Percentiles rank a stretch among this genome's conserved stretches.
These are phyloP conservation scores for Vespertilio murinus DNA, from an alignment of 2,797 vertebrate genomes.

Conservation along the genomic window DNA sequence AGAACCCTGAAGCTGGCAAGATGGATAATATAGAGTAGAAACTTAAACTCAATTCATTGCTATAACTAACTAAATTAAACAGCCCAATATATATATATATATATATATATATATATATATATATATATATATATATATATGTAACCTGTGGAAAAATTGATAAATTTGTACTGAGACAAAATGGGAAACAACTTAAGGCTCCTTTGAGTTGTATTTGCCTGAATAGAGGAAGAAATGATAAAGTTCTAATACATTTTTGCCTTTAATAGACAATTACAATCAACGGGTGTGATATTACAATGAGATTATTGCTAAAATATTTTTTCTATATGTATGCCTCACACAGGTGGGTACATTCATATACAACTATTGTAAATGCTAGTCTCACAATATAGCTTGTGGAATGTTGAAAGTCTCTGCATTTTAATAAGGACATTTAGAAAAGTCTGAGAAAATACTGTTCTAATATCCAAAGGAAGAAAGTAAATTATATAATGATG, in stretches of 20 bases:
- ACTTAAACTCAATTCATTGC: background rate
- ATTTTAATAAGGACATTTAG: background rate
- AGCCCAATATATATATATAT: background rate
- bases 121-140: background rate
- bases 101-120: background rate
- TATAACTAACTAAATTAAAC: constrained; percentile 10
- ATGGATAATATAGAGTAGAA: background rate
- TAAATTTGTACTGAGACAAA: background rate
- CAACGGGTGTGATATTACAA: background rate
- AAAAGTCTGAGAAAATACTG: background rate
- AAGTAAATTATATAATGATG: background rate
- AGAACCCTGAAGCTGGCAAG: background rate
- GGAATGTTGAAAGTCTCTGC: background rate
- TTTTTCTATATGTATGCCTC: background rate
- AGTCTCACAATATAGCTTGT: background rate
- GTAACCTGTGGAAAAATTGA: background rate
- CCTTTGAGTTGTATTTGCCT: background rate
- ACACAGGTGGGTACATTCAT: background rate
- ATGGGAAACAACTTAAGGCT: background rate
- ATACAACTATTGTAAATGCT: background rate
- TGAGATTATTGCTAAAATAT: constrained; percentile 6
- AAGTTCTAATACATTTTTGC: background rate
- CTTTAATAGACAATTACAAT: background rate
- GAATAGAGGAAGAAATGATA: background rate
- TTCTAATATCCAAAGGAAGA: background rate